These are phyloP conservation scores for Apodemia mormo DNA, from an alignment of 2,888 invertebrate genomes.

Conservation along the genomic window DNA sequence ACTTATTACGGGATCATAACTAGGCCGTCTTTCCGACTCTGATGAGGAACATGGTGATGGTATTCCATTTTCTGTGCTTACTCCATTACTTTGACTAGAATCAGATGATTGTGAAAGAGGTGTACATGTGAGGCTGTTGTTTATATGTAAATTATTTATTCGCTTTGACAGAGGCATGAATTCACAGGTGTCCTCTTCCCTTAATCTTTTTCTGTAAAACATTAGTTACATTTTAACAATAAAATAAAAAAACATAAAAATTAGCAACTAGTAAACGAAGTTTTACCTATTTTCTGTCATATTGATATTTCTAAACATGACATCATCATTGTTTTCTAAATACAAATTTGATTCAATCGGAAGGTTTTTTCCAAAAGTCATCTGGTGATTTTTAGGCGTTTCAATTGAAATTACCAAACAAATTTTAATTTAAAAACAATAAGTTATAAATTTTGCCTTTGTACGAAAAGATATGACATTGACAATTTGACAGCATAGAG, in stretches of 20 bases:
- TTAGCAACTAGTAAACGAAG: neutral
- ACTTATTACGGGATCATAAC: conserved; percentile 89
- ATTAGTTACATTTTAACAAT: neutral
- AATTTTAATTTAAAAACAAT: conserved; percentile 6
- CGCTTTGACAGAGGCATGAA: conserved; percentile 94
- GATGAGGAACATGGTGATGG: conserved; percentile 59
- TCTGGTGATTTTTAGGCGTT: conserved; percentile 42
- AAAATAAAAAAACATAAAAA: neutral
- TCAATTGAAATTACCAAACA: neutral
- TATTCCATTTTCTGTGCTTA: conserved; percentile 56
- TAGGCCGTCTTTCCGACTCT: conserved; percentile 64
- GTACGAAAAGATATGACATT: neutral
- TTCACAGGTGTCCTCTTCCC: conserved; percentile 89
- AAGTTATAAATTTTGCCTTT: neutral
- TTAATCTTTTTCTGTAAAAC: conserved; percentile 86
- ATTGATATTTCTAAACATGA: conserved; percentile 51
- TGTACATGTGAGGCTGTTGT: conserved; percentile 73
- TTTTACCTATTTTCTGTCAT: conserved; percentile 74
- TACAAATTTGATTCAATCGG: conserved; percentile 55
- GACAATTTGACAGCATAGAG: conserved; percentile 6
- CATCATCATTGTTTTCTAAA: conserved; percentile 62
- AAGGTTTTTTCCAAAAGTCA: conserved; percentile 63
- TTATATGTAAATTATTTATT: conserved; percentile 93
- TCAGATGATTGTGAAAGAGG: conserved; percentile 51
- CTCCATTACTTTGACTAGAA: conserved; percentile 58